A percentile compares a stretch with the other conserved stretches of the same genome.
Evolutionary conservation across 2,113 vertebrate genomes (phyloP).

Genomic region (Heloderma charlesbogerti): DNA sequence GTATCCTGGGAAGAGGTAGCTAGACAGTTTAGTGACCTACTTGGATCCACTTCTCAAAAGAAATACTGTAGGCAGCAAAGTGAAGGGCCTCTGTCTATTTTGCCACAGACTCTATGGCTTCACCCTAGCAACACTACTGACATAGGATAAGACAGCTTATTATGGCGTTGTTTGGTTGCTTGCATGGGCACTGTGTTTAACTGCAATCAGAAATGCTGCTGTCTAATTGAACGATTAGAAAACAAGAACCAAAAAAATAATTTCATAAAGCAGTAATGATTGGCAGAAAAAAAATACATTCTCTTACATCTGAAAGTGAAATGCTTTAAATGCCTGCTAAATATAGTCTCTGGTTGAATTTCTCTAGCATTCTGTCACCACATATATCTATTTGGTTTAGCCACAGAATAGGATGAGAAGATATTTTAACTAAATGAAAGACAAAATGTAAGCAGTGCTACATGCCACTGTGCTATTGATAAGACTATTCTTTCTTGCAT

Average conservation of each 20-base stretch:
- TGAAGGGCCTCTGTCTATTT: background rate
- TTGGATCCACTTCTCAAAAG: too few species aligned
- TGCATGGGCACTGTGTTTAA: background rate
- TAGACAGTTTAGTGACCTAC: too few species aligned
- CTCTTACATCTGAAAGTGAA: constrained; percentile 44
- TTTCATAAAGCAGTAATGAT: constrained; percentile 45
- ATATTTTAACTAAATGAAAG: constrained; percentile 47
- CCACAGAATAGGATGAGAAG: constrained; percentile 54
- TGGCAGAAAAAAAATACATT: constrained; percentile 53
- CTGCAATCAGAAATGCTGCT: background rate
- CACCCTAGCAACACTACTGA: background rate
- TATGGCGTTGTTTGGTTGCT: background rate
- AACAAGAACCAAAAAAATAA: background rate
- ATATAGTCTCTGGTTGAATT: constrained; percentile 26
- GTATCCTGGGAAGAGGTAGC: too few species aligned
- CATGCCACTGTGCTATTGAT: constrained; percentile 18
- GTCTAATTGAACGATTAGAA: accelerated
- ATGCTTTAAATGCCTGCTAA: constrained; percentile 46
- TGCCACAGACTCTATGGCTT: background rate
- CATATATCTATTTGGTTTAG: constrained; percentile 53
- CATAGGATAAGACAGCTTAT: background rate
- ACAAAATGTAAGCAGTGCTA: background rate
- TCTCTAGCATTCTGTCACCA: constrained; percentile 46
- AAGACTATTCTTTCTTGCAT: background rate
- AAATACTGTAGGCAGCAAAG: background rate